Percentiles rank a stretch among this genome's conserved stretches.
Conservation (phyloP, 2,888 invertebrate species). For the Polyommatus icarus region DNA sequence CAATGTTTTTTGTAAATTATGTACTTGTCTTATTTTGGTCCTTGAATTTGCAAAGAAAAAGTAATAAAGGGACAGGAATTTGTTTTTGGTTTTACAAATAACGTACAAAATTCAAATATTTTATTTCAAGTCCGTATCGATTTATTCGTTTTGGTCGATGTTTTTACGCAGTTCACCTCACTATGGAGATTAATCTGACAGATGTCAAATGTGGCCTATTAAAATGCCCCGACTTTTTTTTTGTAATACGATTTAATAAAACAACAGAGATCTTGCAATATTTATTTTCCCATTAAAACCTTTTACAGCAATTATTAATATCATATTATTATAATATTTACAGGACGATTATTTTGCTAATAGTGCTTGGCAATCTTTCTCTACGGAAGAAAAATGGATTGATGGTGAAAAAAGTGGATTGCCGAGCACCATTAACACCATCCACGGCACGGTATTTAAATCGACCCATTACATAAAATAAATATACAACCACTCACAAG, state of each 20-base stretch:
- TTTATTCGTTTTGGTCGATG: no score
- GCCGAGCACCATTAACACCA: background rate
- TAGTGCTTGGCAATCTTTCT: background rate
- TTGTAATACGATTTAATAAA: background rate
- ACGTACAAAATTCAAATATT: no score
- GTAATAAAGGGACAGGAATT: no score
- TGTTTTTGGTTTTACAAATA: no score
- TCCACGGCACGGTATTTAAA: background rate
- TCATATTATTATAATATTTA: background rate
- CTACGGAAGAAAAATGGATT: background rate
- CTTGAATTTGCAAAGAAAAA: no score
- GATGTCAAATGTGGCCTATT: no score
- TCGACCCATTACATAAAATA: background rate
- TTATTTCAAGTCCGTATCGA: no score
- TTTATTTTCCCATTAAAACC: constrained; percentile 26
- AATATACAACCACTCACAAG: background rate
- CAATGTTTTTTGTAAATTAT: no score
- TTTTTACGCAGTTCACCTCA: no score
- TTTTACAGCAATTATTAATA: background rate
- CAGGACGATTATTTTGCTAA: background rate
- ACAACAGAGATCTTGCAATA: constrained; percentile 11
- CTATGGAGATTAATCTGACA: no score
- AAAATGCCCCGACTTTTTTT: no score
- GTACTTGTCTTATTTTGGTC: no score
- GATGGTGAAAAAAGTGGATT: background rate